A percentile compares a stretch with the other conserved stretches of the same genome.
phyloP scores from a whole-genome alignment of 2,797 vertebrate genomes.

The Coregonus ussuriensis region DNA sequence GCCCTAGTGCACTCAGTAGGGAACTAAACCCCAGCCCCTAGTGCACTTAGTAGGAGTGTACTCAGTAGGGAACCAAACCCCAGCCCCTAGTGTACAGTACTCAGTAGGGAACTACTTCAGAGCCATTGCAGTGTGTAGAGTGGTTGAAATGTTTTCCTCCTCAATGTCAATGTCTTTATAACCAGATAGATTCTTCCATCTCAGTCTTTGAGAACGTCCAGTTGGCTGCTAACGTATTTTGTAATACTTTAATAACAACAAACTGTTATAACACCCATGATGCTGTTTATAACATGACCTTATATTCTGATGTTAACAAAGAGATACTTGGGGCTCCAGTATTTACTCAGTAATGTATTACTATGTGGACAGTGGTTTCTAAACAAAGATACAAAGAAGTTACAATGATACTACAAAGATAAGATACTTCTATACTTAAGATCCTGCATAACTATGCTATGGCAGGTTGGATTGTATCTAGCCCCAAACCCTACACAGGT shows the following conservation, averaged over 20 bases:
- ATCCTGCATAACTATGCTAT: constrained; percentile 55
- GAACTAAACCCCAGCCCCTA: neutral
- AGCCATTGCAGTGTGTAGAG: constrained; percentile 87
- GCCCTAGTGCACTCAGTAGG: constrained; percentile 28
- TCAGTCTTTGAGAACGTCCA: constrained; percentile 80
- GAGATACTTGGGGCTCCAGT: constrained; percentile 65
- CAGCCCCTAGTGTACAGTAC: neutral
- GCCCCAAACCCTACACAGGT: constrained; percentile 60
- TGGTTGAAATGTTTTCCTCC: constrained; percentile 81
- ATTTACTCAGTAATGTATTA: neutral
- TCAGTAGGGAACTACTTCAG: constrained; percentile 57
- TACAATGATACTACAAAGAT: neutral
- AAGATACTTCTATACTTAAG: constrained; percentile 15
- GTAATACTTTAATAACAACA: constrained; percentile 87
- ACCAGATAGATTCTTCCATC: constrained; percentile 38
- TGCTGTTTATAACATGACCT: constrained; percentile 73
- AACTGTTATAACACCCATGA: constrained; percentile 81
- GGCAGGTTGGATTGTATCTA: constrained; percentile 63
- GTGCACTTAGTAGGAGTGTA: neutral
- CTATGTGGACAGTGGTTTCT: constrained; percentile 54
- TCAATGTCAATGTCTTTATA: constrained; percentile 70
- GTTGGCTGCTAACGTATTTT: constrained; percentile 91
- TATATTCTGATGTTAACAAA: constrained; percentile 68
- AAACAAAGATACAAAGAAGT: constrained; percentile 30
- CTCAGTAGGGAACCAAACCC: constrained; percentile 26